Percentiles rank a stretch among this genome's conserved stretches.
Conservation (phyloP, 2,888 invertebrate species). For the Zygothrica quintamaculata region DNA sequence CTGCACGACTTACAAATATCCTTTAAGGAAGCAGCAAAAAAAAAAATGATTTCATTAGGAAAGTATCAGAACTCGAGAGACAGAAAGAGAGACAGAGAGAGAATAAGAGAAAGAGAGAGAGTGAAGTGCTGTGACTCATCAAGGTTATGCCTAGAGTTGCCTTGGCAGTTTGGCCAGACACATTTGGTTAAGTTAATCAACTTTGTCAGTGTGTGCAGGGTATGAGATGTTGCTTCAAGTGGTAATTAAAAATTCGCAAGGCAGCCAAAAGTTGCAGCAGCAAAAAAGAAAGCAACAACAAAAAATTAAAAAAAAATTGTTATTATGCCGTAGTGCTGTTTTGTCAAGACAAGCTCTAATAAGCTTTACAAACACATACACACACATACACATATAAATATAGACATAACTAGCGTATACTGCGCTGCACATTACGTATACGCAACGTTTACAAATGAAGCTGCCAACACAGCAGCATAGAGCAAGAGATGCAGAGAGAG, state of each 20-base stretch:
- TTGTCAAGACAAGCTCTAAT: constrained; percentile 60
- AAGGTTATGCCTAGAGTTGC: too few relatives aligned
- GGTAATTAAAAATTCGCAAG: constrained; percentile 63
- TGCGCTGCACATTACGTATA: constrained; percentile 61
- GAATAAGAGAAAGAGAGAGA: not conserved
- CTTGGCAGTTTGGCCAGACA: too few relatives aligned
- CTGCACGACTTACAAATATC: not conserved
- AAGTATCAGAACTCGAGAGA: too few relatives aligned
- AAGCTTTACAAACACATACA: constrained; percentile 40
- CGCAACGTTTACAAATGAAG: constrained; percentile 70
- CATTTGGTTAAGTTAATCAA: too few relatives aligned
- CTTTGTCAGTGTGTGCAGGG: constrained; percentile 18
- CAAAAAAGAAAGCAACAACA: constrained; percentile 23
- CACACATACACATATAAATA: constrained; percentile 18
- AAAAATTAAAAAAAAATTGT: constrained; percentile 38
- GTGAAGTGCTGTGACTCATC: not conserved
- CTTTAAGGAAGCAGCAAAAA: too few relatives aligned
- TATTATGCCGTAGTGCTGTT: constrained; percentile 52
- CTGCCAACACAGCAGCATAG: constrained; percentile 48
- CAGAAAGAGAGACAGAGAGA: too few relatives aligned
- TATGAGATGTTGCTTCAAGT: constrained; percentile 39
- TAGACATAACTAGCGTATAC: constrained; percentile 40
- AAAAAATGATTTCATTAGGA: too few relatives aligned
- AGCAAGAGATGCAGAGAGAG: constrained; percentile 27
- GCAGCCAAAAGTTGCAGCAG: constrained; percentile 42